Evolutionary conservation across 1,140 invertebrate genomes (phyloP).

Genomic region (Cotesia chilonis): DNA sequence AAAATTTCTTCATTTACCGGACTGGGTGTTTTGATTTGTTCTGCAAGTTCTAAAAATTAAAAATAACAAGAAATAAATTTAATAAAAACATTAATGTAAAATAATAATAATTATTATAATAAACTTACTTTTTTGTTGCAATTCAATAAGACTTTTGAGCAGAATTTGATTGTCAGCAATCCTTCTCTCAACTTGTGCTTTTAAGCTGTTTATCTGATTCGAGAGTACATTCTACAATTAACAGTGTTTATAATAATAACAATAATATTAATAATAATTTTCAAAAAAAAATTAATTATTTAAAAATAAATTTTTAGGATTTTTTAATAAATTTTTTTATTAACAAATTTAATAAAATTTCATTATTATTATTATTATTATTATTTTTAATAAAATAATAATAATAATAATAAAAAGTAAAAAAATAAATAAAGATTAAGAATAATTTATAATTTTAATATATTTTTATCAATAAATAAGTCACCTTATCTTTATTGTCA

Average conservation of each 20-base stretch:
- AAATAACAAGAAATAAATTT: neutral
- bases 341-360: no score
- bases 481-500: slow-evolving; percentile 48
- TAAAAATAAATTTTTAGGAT: neutral
- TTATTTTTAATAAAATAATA: no score
- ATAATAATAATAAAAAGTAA: neutral
- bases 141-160: slow-evolving; percentile 41
- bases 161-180: slow-evolving; percentile 54
- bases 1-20: no score
- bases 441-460: neutral
- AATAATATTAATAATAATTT: neutral
- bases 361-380: no score
- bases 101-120: neutral
- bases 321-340: no score
- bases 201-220: slow-evolving; percentile 55
- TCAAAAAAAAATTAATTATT: slow-evolving; percentile 15
- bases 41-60: neutral
- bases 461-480: neutral
- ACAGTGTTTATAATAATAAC: no score
- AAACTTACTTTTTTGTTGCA: slow-evolving; percentile 53
- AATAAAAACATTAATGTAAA: slow-evolving; percentile 9
- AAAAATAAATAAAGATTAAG: no score
- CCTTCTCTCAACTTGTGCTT: slow-evolving; percentile 53
- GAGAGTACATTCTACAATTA: slow-evolving; percentile 41
- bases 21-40: neutral